Percentiles rank a stretch among this genome's conserved stretches.
phyloP scores from a whole-genome alignment of 1,140 invertebrate genomes.

The Telenomus remus region DNA sequence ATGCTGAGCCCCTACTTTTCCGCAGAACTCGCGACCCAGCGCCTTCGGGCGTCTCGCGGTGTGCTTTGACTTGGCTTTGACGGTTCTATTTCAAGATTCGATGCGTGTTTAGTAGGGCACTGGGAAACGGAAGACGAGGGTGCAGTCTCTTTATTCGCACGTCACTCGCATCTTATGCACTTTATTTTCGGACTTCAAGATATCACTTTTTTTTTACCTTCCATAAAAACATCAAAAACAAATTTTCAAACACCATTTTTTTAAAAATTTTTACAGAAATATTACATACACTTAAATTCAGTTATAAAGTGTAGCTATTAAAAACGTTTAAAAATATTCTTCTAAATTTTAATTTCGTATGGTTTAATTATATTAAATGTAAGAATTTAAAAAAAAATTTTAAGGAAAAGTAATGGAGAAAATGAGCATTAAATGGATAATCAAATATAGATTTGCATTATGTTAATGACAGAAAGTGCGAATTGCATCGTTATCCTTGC shows the following conservation, averaged over 20 bases:
- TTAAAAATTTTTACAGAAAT: no score
- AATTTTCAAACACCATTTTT: no score
- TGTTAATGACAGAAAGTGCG: slow-evolving; percentile 38
- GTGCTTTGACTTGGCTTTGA: slow-evolving; percentile 45
- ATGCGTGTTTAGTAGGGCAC: slow-evolving; percentile 61
- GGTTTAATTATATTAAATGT: no score
- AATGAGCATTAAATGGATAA: slow-evolving; percentile 6
- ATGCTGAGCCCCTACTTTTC: slow-evolving; percentile 7
- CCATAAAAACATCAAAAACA: no score
- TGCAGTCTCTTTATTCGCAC: slow-evolving; percentile 42
- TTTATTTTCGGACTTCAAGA: no score
- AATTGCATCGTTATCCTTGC: slow-evolving; percentile 14
- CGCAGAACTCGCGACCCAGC: slow-evolving; percentile 34
- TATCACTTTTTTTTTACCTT: no score
- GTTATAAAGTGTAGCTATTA: no score
- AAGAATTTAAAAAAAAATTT: no score
- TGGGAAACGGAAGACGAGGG: slow-evolving; percentile 62
- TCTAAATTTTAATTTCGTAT: no score
- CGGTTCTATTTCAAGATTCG: slow-evolving; percentile 54
- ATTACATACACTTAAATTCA: no score
- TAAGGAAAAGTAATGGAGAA: no score
- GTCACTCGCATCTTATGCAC: slow-evolving; percentile 26
- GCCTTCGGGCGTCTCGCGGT: slow-evolving; percentile 32
- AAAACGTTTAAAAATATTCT: no score
- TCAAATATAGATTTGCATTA: slow-evolving; percentile 15